These are phyloP conservation scores for Anthoscopus minutus DNA, from an alignment of 2,113 vertebrate species.

Conservation along the genomic window DNA sequence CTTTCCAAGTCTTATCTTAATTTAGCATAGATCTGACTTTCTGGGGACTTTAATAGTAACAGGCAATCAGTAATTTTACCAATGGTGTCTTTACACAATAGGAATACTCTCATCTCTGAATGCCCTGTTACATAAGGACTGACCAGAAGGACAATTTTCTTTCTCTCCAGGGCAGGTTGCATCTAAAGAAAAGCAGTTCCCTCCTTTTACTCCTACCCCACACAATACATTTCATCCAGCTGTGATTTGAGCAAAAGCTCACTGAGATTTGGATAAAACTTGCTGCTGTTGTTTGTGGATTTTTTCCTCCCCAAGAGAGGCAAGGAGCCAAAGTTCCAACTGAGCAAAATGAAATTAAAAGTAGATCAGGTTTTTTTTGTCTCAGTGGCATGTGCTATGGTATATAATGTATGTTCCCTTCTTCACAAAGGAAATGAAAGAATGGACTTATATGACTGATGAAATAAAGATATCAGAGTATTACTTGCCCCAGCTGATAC, in stretches of 20 bases:
- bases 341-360: slow-evolving; percentile 54
- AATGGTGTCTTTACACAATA: background rate
- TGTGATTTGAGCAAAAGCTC: slow-evolving; percentile 65
- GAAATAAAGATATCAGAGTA: slow-evolving; percentile 50
- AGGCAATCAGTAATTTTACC: slow-evolving; percentile 11
- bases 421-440: slow-evolving; percentile 44
- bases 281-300: background rate
- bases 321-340: background rate
- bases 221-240: slow-evolving; percentile 51
- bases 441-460: background rate
- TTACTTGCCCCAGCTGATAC: slow-evolving; percentile 40
- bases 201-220: slow-evolving; percentile 9
- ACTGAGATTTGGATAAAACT: slow-evolving; percentile 50
- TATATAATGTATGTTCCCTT: slow-evolving; percentile 10
- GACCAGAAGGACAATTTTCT: slow-evolving; percentile 58
- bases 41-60: slow-evolving; percentile 9
- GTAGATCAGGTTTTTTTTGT: background rate
- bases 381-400: background rate
- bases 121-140: slow-evolving; percentile 51
- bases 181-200: slow-evolving; percentile 67
- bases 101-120: slow-evolving; percentile 1
- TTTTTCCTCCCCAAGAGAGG: background rate
- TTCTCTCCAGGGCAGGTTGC: slow-evolving; percentile 42
- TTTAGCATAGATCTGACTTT: background rate
- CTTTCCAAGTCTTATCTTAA: background rate